Evolutionary conservation across 2,113 vertebrate genomes (phyloP).

Genomic region (Lipophrys pholis): DNA sequence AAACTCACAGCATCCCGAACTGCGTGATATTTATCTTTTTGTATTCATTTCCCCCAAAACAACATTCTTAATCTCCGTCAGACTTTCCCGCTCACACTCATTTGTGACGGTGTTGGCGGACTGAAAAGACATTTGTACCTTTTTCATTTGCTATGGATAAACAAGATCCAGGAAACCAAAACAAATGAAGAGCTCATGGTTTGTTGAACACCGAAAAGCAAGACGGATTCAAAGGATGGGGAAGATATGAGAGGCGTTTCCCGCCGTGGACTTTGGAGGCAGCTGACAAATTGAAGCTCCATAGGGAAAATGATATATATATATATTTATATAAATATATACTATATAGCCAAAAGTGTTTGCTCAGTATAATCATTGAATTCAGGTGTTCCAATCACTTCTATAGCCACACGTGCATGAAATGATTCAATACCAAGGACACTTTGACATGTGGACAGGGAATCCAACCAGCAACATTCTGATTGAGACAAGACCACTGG

Average conservation of each 20-base stretch:
- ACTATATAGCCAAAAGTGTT: too few species aligned
- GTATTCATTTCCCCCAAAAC: slow-evolving; percentile 3
- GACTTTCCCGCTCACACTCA: slow-evolving; percentile 20
- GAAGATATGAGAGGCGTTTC: slow-evolving; percentile 14
- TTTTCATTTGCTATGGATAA: slow-evolving; percentile 28
- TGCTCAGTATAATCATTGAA: too few species aligned
- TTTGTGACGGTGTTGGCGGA: slow-evolving; percentile 18
- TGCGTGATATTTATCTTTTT: neutral
- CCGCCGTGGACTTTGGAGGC: slow-evolving; percentile 12
- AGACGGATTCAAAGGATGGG: slow-evolving; percentile 28
- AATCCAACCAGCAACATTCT: too few species aligned
- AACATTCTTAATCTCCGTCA: slow-evolving; percentile 16
- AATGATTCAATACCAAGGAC: too few species aligned
- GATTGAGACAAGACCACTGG: too few species aligned
- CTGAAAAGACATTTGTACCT: slow-evolving; percentile 29
- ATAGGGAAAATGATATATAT: too few species aligned
- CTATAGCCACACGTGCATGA: too few species aligned
- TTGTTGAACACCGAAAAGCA: neutral
- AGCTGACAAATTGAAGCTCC: neutral
- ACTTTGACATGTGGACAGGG: too few species aligned
- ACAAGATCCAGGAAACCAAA: slow-evolving; percentile 30
- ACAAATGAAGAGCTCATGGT: slow-evolving; percentile 30
- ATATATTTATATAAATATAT: too few species aligned
- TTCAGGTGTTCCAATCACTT: too few species aligned
- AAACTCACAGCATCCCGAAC: slow-evolving; percentile 9